Base-by-base conservation (phyloP, 2,888 invertebrate species). In the Eurytoma adleriae region DNA sequence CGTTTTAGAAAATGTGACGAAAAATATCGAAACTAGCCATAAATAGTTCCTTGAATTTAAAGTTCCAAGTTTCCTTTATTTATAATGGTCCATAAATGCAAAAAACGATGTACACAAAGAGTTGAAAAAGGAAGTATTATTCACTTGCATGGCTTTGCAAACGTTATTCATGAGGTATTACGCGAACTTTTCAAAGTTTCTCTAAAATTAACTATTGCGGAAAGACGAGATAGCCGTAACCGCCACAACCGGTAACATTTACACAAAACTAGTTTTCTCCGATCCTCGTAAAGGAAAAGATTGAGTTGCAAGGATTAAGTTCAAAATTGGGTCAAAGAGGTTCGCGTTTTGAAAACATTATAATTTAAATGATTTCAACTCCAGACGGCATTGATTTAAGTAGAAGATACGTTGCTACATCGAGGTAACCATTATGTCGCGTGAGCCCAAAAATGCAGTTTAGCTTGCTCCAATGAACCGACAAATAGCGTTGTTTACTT, bases 391-490 rank as follows among this genome's bases (percentile, higher is more conserved):
- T 62, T n/a, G 48, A 16, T 5, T 62, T 48, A 12, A 40, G 7
- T 10, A 40, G 7, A 50, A 62, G 56, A 68, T 67, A 20, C 30
- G 54, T 69, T 40, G 14, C 56, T 52, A 18, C n/a, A 68, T 57
- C 24, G 0, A 59, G 12, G 27, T 30, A 4, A 18, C 2, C 54
- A 52, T 18, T 27, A 56, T 27, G 10, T 59, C 14, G 61, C 68
- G 59, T 7, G 64, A 74, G 30, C 61, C 70, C 16, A 78, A 78
- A 71, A 59, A 57, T 54, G 54, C 56, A 73, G 7, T 54, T 78
- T 64, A 57, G 12, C 30, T 74, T 67, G 78, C 70, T 81, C 52
- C 74, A 67, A n/a, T 67, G 74, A 81, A 78, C 59, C 69, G 74
- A 73, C 40, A 70, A 81, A 81, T 81, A 20, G 27, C 20, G 24